phyloP scores from a whole-genome alignment of 2,888 invertebrate species.

The Bhutanitis thaidina region DNA sequence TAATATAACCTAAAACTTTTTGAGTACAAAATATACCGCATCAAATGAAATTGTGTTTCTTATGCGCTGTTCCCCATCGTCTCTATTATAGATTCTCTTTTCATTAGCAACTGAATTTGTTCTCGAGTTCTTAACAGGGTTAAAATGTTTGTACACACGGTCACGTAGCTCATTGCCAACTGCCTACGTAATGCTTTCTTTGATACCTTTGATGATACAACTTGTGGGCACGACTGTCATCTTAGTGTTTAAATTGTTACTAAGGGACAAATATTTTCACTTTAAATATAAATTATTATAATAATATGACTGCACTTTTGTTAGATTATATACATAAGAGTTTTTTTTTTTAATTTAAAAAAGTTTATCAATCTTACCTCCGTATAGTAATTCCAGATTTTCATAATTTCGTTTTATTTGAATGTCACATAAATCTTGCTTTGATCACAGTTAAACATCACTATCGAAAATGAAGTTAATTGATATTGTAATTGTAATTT shows the following conservation, averaged over 20 bases:
- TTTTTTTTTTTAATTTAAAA: neutral
- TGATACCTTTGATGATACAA: neutral
- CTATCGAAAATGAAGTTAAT: neutral
- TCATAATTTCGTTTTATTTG: constrained; percentile 55
- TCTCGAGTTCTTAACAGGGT: constrained; percentile 42
- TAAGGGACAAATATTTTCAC: no score
- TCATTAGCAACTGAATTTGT: constrained; percentile 42
- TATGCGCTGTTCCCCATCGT: constrained; percentile 25
- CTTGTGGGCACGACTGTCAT: neutral
- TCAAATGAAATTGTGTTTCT: constrained; percentile 26
- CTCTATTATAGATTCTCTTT: constrained; percentile 62
- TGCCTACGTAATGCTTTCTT: neutral
- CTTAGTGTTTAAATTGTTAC: no score
- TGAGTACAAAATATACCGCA: constrained; percentile 28
- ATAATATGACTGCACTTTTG: neutral
- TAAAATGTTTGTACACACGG: constrained; percentile 28
- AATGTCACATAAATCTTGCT: neutral
- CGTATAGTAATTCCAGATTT: constrained; percentile 67
- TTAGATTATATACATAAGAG: no score
- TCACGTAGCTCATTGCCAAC: constrained; percentile 7
- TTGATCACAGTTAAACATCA: neutral
- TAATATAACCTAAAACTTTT: no score
- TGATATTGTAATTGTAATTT: neutral
- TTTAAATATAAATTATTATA: no score
- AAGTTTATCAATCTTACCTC: constrained; percentile 50